Base-by-base conservation (phyloP, 2,113 vertebrate species). In the Plectropomus leopardus region DNA sequence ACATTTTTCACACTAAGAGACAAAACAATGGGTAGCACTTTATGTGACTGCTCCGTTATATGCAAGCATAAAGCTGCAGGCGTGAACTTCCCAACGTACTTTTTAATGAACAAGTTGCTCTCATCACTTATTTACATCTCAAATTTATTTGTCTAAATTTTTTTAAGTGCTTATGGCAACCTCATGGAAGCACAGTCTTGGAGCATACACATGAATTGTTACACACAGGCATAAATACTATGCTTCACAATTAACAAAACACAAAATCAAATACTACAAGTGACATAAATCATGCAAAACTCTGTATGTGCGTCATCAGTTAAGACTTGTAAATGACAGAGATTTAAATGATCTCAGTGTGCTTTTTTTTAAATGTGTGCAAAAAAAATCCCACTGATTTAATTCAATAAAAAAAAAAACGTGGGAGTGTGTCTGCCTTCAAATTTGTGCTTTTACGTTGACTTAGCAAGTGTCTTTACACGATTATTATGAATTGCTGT, bases 181-280 rank as follows among this genome's bases (percentile, higher is more conserved):
- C 36, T 74, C 75, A 74, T 83, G 67, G 67, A 73, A 72, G 88
- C 87, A 83, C 45, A 67, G 64, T 76, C 32, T 23, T 78, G 80
- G 87, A 90, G 90, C 83, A 53, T 34, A 32, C 83, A 90, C 76
- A 90, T 87, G 92, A 88, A 94, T 86, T 80, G 87, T 76, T 82
- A 92, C 85, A 81, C 83, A 93, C 88, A 90, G 76, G 95, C 91
- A 85, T 47, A 87, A 82, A 81, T 64, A 76, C 23, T 65, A 81
- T 83, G 51, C 57, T 81, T 84, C 16, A 78, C 42, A 86, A 53
- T 74, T 60, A 88, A 83, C 44, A 77, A 85, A 89, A 89, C 78
- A 80, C 74, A 74, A 90, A 91, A 71, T 58, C 51, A 87, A 86
- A 80, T 24, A 57, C 73, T 71, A 77, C 66, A 77, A 76, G 60